A percentile compares a stretch with the other conserved stretches of the same genome.
Evolutionary conservation across 2,797 vertebrate species (phyloP).

Genomic region (Poecilia picta): DNA sequence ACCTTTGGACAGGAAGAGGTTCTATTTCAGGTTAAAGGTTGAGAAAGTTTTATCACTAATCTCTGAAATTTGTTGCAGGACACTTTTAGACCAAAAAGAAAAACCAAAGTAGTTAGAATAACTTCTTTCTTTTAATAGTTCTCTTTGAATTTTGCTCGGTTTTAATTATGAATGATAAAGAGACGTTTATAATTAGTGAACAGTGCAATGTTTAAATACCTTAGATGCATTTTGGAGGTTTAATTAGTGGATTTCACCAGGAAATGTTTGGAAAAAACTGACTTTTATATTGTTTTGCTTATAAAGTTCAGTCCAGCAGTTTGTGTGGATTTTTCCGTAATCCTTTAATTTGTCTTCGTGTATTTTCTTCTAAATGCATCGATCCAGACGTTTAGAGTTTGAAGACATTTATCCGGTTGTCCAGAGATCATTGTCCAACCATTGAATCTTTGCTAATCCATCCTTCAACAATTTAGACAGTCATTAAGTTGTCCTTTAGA

Average conservation of each 20-base stretch:
- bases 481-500: no score
- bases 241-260: background rate
- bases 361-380: background rate
- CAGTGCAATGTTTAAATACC: background rate
- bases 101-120: background rate
- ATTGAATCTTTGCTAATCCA: background rate
- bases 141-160: background rate
- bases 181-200: background rate
- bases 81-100: background rate
- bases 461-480: no score
- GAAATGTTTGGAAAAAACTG: no score
- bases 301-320: background rate
- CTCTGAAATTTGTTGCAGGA: background rate
- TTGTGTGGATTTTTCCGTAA: background rate
- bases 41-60: no score
- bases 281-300: background rate
- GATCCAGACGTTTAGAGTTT: background rate
- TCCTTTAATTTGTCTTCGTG: background rate
- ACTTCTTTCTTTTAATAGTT: background rate
- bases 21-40: background rate
- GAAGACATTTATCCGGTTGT: no score
- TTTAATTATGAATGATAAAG: background rate
- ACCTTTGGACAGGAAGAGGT: background rate
- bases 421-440: background rate
- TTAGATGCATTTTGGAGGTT: background rate